These are phyloP conservation scores for Heterodera carotae DNA, from an alignment of 1,140 invertebrate genomes.

Conservation along the genomic window DNA sequence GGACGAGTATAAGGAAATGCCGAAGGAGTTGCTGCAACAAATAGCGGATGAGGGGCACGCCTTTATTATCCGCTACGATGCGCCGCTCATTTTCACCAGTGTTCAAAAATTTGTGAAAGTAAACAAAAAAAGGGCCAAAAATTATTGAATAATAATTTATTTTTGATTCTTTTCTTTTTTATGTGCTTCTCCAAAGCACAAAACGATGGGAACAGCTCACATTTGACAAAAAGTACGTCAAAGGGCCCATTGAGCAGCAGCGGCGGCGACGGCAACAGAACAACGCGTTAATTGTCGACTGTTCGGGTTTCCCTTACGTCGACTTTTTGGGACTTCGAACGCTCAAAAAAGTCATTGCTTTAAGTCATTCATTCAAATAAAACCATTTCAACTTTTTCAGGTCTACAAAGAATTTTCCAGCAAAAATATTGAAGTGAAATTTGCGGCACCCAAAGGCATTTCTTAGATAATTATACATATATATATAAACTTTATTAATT, in stretches of 20 bases:
- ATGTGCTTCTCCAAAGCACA: constrained; percentile 39
- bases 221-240: constrained; percentile 29
- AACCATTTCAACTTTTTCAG: constrained; percentile 41
- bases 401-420: constrained; percentile 53
- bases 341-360: constrained; percentile 46
- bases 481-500: too few relatives aligned
- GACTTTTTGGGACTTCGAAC: constrained; percentile 59
- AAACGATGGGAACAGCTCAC: constrained; percentile 47
- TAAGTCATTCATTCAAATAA: not conserved
- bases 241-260: too few relatives aligned
- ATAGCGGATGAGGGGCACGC: constrained; percentile 49
- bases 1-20: constrained; percentile 48
- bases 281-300: constrained; percentile 58
- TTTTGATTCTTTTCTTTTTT: not conserved
- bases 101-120: constrained; percentile 59
- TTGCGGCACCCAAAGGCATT: constrained; percentile 60
- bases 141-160: too few relatives aligned
- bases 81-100: constrained; percentile 61
- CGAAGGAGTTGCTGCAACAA: constrained; percentile 53
- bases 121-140: not conserved
- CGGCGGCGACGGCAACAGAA: constrained; percentile 16
- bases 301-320: constrained; percentile 61
- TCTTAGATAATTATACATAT: too few relatives aligned
- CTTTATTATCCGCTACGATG: constrained; percentile 61
- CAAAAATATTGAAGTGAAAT: constrained; percentile 45